A percentile compares a stretch with the other conserved stretches of the same genome.
These are phyloP conservation scores for Xenotilapia leptura DNA, from an alignment of 2,113 vertebrate species.

Conservation along the genomic window DNA sequence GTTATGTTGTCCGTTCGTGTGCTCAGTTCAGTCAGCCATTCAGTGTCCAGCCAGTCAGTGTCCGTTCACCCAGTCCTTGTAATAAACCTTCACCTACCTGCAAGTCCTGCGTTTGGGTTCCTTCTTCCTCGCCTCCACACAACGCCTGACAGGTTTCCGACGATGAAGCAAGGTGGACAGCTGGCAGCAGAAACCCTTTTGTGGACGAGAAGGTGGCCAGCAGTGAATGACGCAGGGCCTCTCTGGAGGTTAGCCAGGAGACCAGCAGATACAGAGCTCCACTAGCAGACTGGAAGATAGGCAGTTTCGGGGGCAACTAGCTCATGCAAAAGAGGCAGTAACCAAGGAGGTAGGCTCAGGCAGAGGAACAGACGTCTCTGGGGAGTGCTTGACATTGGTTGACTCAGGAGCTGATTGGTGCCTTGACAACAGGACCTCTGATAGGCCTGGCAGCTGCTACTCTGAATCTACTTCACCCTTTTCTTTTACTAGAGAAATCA, in stretches of 20 bases:
- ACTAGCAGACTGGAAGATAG: background rate
- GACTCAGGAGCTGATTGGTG: background rate
- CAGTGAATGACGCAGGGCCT: background rate
- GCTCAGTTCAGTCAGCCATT: too few species aligned
- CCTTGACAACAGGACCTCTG: background rate
- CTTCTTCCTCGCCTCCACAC: too few species aligned
- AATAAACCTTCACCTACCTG: too few species aligned
- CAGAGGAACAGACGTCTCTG: fast-evolving
- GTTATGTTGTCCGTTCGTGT: too few species aligned
- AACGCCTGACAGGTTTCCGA: fast-evolving
- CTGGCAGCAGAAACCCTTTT: background rate
- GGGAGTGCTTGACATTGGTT: background rate
- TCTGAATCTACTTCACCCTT: fast-evolving
- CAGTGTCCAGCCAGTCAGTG: too few species aligned
- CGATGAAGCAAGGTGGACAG: fast-evolving
- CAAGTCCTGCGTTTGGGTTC: too few species aligned
- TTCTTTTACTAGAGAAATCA: fast-evolving
- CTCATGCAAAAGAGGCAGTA: background rate
- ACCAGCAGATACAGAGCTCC: background rate
- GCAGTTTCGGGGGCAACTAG: fast-evolving
- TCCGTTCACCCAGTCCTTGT: too few species aligned
- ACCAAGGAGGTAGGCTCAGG: background rate
- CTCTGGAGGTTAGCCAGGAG: background rate
- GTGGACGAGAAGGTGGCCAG: background rate
- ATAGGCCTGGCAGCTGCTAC: fast-evolving